These are phyloP conservation scores for Pomacea canaliculata DNA, from an alignment of 2,888 invertebrate species.

Conservation along the genomic window DNA sequence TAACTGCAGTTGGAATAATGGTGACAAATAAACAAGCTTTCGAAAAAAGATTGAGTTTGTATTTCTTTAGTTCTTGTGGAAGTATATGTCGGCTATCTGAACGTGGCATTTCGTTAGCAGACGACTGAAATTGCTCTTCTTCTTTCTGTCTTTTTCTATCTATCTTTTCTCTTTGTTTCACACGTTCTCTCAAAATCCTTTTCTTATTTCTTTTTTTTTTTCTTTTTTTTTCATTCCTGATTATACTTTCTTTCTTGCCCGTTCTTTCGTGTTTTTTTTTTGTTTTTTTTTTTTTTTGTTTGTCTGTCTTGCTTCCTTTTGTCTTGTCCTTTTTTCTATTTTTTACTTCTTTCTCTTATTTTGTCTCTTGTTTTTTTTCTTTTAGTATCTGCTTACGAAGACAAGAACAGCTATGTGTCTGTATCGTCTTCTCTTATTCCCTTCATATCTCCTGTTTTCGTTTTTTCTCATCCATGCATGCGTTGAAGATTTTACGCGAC, in stretches of 20 bases:
- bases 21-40: not conserved
- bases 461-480: not conserved
- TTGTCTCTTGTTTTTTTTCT: no score
- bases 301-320: no score
- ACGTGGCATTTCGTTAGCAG: not conserved
- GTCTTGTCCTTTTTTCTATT: no score
- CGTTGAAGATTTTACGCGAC: not conserved
- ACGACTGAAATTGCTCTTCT: conserved; percentile 22
- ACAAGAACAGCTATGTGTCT: no score
- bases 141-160: conserved; percentile 1
- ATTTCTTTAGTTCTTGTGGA: not conserved
- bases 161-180: not conserved
- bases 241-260: no score
- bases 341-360: not conserved
- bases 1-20: not conserved
- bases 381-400: no score
- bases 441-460: no score
- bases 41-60: not conserved
- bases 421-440: no score
- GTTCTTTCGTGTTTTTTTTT: not conserved
- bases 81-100: not conserved
- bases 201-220: not conserved
- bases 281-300: not conserved
- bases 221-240: not conserved
- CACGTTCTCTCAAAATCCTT: no score